These are phyloP conservation scores for Cantharis rufa DNA, from an alignment of 2,888 invertebrate species.

Conservation along the genomic window DNA sequence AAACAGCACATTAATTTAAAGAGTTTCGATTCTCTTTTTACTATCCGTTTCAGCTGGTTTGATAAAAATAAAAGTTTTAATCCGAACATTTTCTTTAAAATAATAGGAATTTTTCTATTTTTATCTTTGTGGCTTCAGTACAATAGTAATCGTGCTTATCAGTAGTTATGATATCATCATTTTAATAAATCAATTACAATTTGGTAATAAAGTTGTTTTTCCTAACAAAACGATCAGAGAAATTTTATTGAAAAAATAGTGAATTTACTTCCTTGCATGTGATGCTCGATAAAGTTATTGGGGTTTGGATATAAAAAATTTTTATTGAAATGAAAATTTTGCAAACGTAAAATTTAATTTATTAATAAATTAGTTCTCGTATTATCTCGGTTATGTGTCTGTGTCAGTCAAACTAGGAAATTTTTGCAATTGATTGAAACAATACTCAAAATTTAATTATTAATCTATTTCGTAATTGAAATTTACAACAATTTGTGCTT, in stretches of 20 bases:
- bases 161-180: neutral
- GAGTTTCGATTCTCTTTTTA: neutral
- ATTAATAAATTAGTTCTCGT: no score
- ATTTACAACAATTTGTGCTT: no score
- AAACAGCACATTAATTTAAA: neutral
- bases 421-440: no score
- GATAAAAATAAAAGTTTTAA: neutral
- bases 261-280: neutral
- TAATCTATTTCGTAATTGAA: no score
- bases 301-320: neutral
- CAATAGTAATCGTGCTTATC: neutral
- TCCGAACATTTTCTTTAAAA: neutral
- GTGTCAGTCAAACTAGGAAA: no score
- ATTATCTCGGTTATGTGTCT: no score
- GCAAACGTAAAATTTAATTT: no score
- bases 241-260: neutral
- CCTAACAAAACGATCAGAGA: neutral
- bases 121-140: neutral
- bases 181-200: neutral
- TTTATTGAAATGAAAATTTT: neutral
- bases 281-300: neutral
- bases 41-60: neutral
- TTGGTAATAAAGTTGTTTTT: neutral
- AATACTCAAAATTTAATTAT: no score
- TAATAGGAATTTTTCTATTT: neutral